Evolutionary conservation across 2,888 invertebrate species (phyloP).

Genomic region (Iselma pallidipennis): DNA sequence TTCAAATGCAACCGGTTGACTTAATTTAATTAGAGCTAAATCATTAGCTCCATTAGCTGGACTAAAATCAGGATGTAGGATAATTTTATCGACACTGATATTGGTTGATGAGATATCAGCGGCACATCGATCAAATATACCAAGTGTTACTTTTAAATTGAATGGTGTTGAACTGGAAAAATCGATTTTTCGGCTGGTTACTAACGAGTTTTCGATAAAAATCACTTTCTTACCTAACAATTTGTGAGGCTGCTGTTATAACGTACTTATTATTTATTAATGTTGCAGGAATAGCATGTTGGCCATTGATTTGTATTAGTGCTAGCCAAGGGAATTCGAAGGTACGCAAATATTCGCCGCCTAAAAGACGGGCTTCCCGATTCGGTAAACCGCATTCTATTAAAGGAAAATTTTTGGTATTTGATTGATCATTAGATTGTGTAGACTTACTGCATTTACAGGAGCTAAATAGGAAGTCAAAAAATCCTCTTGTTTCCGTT

Average conservation of each 20-base stretch:
- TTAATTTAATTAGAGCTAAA: conserved; percentile 62
- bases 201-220: neutral
- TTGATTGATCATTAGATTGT: conserved; percentile 14
- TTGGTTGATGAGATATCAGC: conserved; percentile 58
- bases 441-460: conserved; percentile 47
- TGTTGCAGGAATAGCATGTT: conserved; percentile 54
- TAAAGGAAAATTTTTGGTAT: conserved; percentile 21
- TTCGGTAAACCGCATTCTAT: conserved; percentile 59
- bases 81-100: conserved; percentile 58
- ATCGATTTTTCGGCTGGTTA: neutral
- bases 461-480: conserved; percentile 40
- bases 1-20: conserved; percentile 59
- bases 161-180: conserved; percentile 51
- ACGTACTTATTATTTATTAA: conserved; percentile 64
- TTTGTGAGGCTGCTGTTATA: conserved; percentile 60
- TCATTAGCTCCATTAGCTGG: conserved; percentile 60
- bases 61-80: conserved; percentile 61
- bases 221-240: conserved; percentile 55
- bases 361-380: conserved; percentile 51
- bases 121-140: conserved; percentile 60
- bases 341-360: conserved; percentile 57
- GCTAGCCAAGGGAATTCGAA: conserved; percentile 65
- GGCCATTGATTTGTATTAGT: conserved; percentile 54
- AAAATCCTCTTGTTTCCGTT: conserved; percentile 27
- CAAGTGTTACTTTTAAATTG: conserved; percentile 60